phyloP scores from a whole-genome alignment of 2,113 vertebrate species.

The Actenoides hombroni region DNA sequence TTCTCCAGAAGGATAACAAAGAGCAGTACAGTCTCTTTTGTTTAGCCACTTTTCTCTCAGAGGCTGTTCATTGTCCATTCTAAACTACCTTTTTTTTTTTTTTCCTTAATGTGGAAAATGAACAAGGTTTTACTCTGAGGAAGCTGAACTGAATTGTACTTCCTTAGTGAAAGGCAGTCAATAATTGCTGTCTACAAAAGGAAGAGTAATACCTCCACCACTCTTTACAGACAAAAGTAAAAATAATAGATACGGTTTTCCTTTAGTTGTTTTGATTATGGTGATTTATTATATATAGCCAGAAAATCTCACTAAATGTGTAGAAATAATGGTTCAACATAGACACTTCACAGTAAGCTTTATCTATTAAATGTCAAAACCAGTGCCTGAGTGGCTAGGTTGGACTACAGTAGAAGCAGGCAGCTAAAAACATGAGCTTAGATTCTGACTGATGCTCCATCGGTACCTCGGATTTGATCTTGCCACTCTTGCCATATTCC shows the following conservation, averaged over 20 bases:
- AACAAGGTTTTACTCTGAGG: not conserved
- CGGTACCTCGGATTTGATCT: not conserved
- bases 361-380: not conserved
- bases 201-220: not conserved
- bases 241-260: not conserved
- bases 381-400: not conserved
- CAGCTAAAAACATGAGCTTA: not conserved
- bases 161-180: not conserved
- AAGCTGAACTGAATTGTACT: not conserved
- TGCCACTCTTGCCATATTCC: not conserved
- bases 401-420: not conserved
- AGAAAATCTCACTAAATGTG: not conserved
- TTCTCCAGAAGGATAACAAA: slow-evolving; percentile 15
- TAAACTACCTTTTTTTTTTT: not conserved
- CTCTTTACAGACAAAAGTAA: not conserved
- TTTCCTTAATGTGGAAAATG: not conserved
- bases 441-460: not conserved
- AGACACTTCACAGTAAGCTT: not conserved
- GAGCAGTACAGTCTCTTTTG: not conserved
- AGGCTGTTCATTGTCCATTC: not conserved
- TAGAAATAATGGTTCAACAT: not conserved
- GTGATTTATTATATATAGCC: not conserved
- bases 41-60: not conserved
- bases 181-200: not conserved
- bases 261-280: not conserved